phyloP scores from a whole-genome alignment of 2,113 vertebrate genomes.

The Lontra canadensis region DNA sequence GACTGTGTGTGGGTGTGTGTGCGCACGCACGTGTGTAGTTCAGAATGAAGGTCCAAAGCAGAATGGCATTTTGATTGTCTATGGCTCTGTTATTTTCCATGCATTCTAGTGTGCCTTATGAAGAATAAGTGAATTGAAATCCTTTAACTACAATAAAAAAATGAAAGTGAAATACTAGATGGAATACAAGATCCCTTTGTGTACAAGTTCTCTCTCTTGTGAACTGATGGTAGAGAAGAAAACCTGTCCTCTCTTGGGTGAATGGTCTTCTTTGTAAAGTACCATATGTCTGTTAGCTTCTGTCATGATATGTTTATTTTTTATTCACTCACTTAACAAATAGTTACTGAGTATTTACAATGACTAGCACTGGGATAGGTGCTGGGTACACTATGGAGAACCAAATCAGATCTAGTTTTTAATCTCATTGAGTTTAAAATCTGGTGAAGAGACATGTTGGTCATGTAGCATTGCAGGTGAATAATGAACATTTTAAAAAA shows the following conservation, averaged over 20 bases:
- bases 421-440: background rate
- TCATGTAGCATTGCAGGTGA: background rate
- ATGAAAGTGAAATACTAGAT: background rate
- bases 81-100: conserved; percentile 5
- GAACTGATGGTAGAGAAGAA: background rate
- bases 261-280: background rate
- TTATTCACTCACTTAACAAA: background rate
- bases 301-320: background rate
- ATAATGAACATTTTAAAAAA: background rate
- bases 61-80: background rate
- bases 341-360: background rate
- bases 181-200: background rate
- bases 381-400: background rate
- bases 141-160: background rate
- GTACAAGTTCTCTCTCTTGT: background rate
- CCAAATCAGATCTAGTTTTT: background rate
- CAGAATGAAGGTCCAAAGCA: background rate
- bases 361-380: background rate
- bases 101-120: background rate
- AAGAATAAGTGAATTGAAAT: background rate
- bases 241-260: background rate
- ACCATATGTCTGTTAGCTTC: background rate
- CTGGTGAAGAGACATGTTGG: background rate
- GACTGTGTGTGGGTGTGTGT: background rate
- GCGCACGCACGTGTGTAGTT: background rate